Conservation (phyloP, 2,888 invertebrate species). For the Troilus luridus region DNA sequence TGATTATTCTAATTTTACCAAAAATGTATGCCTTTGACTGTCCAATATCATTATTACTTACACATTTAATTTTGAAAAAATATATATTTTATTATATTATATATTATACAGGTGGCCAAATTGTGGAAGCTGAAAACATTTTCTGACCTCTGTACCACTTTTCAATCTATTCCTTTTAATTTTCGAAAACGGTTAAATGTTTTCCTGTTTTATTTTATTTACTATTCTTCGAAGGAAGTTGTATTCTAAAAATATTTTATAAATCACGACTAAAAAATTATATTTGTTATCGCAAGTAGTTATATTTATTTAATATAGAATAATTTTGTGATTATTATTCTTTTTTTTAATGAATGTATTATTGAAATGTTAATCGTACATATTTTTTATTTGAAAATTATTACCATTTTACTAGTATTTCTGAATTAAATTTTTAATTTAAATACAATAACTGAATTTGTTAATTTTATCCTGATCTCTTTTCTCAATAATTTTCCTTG, state of each 20-base stretch:
- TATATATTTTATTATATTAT: no score
- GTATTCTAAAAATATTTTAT: not conserved
- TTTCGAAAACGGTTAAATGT: not conserved
- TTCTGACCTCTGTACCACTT: not conserved
- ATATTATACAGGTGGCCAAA: not conserved
- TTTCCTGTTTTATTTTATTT: not conserved
- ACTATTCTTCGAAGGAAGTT: not conserved
- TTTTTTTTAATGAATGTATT: slow-evolving; percentile 11
- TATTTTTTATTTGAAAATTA: slow-evolving; percentile 24
- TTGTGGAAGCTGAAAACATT: not conserved
- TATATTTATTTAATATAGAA: slow-evolving; percentile 23
- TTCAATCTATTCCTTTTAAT: not conserved
- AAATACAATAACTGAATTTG: not conserved
- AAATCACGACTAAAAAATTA: slow-evolving; percentile 3
- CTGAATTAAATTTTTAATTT: slow-evolving; percentile 1
- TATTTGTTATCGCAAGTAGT: slow-evolving; percentile 28
- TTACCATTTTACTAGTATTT: slow-evolving; percentile 15
- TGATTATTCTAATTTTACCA: not conserved
- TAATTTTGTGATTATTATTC: slow-evolving; percentile 35
- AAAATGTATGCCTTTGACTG: not conserved
- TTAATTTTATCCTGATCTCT: not conserved
- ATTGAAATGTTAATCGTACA: slow-evolving; percentile 8
- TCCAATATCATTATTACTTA: not conserved
- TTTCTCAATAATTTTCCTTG: not conserved
- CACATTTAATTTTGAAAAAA: no score